Evolutionary conservation across 2,113 vertebrate species (phyloP).

Genomic region (Lampris megalopsis): DNA sequence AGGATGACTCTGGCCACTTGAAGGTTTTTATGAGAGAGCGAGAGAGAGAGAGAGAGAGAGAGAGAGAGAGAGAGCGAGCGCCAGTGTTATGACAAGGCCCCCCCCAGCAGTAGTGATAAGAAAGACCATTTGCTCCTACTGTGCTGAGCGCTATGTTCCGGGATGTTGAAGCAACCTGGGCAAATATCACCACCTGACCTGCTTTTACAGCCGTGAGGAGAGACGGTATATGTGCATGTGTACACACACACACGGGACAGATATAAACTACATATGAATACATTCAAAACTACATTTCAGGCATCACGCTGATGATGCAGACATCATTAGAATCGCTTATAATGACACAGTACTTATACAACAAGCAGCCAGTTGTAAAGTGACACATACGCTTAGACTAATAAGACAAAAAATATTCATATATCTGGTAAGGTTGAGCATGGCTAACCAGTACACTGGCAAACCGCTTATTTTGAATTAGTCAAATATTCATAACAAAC

Average conservation of each 20-base stretch:
- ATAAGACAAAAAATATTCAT: too few species aligned
- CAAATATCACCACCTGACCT: conserved; percentile 69
- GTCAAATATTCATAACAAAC: too few species aligned
- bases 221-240: conserved; percentile 1
- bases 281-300: not conserved
- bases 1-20: conserved; percentile 29
- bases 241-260: conserved; percentile 32
- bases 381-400: too few species aligned
- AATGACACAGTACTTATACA: too few species aligned
- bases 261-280: conserved; percentile 14
- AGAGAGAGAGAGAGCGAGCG: conserved; percentile 20
- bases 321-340: too few species aligned
- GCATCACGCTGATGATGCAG: too few species aligned
- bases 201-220: conserved; percentile 65
- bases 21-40: conserved; percentile 13
- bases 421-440: too few species aligned
- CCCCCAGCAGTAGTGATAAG: conserved; percentile 68
- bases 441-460: too few species aligned
- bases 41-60: conserved; percentile 16
- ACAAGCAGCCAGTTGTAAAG: too few species aligned
- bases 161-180: conserved; percentile 72
- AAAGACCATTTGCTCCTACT: conserved; percentile 73
- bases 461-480: too few species aligned
- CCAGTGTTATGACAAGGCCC: conserved; percentile 75
- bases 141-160: conserved; percentile 68